Evolutionary conservation across 1,140 invertebrate genomes (phyloP).

Genomic region (Diachasma alloeum): DNA sequence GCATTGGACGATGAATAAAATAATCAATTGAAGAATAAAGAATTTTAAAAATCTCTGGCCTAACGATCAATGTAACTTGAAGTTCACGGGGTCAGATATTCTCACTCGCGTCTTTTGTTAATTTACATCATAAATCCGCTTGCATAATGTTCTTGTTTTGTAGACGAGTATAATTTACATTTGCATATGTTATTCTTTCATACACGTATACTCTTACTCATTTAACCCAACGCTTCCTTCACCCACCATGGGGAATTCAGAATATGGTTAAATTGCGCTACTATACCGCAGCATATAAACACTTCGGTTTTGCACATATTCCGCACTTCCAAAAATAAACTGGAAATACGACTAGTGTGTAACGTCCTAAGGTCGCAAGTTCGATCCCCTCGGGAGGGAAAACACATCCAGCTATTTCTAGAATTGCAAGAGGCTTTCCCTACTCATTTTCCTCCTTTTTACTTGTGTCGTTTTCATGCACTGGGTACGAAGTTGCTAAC

Average conservation of each 20-base stretch:
- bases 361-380: conserved; percentile 51
- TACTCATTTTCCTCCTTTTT: conserved; percentile 1
- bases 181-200: neutral
- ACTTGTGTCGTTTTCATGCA: neutral
- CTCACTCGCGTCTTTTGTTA: neutral
- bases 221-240: neutral
- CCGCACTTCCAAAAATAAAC: conserved; percentile 46
- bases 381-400: conserved; percentile 51
- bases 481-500: neutral
- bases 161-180: neutral
- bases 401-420: conserved; percentile 52
- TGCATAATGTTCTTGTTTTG: neutral
- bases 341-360: conserved; percentile 37
- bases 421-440: conserved; percentile 33
- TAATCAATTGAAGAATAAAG: neutral
- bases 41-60: neutral
- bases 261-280: neutral
- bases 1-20: neutral
- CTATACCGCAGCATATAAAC: conserved; percentile 20
- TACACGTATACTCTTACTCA: neutral
- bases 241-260: neutral
- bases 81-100: neutral
- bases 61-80: neutral
- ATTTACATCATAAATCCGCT: neutral
- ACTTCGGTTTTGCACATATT: conserved; percentile 31